Conservation (phyloP, 2,797 vertebrate genomes). For the Austrolebias charrua region DNA sequence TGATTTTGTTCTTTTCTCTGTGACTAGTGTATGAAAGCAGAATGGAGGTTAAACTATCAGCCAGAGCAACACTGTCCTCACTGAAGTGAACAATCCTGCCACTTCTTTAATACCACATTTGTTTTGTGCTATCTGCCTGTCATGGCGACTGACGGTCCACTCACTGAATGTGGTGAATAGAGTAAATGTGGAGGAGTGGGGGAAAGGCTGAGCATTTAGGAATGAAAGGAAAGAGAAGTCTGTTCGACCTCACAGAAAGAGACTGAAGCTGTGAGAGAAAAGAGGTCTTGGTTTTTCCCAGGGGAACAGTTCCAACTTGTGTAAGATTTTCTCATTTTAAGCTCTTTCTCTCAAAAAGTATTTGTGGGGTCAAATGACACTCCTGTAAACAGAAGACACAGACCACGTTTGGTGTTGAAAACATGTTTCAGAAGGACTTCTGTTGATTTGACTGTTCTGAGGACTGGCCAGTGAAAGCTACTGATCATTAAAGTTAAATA, state of each 20-base stretch:
- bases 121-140: conserved; percentile 52
- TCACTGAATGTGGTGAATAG: conserved; percentile 38
- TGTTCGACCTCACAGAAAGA: conserved; percentile 62
- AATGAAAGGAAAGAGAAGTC: conserved; percentile 58
- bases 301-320: conserved; percentile 46
- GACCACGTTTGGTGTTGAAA: neutral
- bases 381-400: conserved; percentile 13
- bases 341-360: conserved; percentile 10
- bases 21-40: conserved; percentile 50
- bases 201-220: conserved; percentile 47
- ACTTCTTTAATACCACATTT: conserved; percentile 61
- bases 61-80: conserved; percentile 32
- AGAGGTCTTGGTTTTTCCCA: conserved; percentile 39
- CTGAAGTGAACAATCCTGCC: conserved; percentile 60
- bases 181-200: conserved; percentile 54
- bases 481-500: neutral
- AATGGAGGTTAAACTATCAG: conserved; percentile 43
- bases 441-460: neutral
- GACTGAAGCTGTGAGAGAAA: conserved; percentile 39
- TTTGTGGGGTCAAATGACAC: neutral
- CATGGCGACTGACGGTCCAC: conserved; percentile 60
- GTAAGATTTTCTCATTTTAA: conserved; percentile 25
- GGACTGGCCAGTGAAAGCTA: neutral
- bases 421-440: neutral
- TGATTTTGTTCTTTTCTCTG: conserved; percentile 52